Percentiles rank a stretch among this genome's conserved stretches.
Evolutionary conservation across 2,888 invertebrate genomes (phyloP).

Genomic region (Papilio protenor): DNA sequence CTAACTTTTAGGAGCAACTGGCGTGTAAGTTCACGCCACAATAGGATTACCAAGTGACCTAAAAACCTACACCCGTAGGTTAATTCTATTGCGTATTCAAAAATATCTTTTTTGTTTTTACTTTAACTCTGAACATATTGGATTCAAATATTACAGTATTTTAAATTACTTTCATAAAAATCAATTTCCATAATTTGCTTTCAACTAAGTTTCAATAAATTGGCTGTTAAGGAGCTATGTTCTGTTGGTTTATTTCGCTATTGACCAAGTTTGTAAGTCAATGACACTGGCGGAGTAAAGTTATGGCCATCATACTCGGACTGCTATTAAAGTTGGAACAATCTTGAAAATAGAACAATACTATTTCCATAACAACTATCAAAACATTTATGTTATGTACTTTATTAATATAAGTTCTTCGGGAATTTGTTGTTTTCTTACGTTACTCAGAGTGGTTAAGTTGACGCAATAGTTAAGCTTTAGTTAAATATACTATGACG

Average conservation of each 20-base stretch:
- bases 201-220: conserved; percentile 47
- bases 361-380: conserved; percentile 57
- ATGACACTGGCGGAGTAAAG: conserved; percentile 63
- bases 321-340: conserved; percentile 75
- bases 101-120: not conserved
- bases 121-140: not conserved
- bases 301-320: conserved; percentile 69
- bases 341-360: conserved; percentile 60
- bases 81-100: conserved; percentile 65
- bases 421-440: not conserved
- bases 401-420: not conserved
- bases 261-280: conserved; percentile 62
- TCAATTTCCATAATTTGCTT: not conserved
- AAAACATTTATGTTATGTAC: not conserved
- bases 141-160: not conserved
- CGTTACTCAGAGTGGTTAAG: too few relatives aligned
- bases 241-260: conserved; percentile 65
- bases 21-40: conserved; percentile 67
- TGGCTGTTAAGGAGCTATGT: conserved; percentile 71
- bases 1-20: conserved; percentile 72
- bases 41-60: conserved; percentile 77
- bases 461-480: too few relatives aligned
- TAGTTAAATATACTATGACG: too few relatives aligned
- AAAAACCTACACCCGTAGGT: conserved; percentile 66
- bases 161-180: not conserved